Evolutionary conservation across 2,113 vertebrate species (phyloP), one percentile per base, ranked within the genome.

Genomic region (Crypturellus undulatus): DNA sequence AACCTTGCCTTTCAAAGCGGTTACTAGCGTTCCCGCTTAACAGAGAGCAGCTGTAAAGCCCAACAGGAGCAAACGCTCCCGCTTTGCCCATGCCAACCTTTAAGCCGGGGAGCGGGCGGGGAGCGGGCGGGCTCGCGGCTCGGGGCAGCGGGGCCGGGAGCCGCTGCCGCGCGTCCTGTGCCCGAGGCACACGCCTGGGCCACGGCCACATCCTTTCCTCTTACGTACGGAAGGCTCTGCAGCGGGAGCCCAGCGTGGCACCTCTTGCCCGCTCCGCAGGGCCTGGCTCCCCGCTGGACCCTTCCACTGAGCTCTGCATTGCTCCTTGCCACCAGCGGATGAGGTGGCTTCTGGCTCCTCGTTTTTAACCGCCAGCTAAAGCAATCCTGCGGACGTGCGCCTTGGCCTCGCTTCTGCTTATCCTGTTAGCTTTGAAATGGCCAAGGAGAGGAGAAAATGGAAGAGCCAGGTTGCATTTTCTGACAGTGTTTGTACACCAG

Each of bases 251-350:
- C 45, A 3, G 28, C 36, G 16, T 58, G 34, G 3, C 26, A 84
- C 0, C 8, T 42, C 58, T 0, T 0, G 21, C 60, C 10, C 1
- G 2, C 80, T 58, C 58, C 17, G 12, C 3, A 11, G 0, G 2
- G 45, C 75, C 9, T 3, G 20, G 59, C 63, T 47, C 72, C 63
- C 49, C 85, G 73, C 84, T 43, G 70, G 72, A 69, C 30, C 3
- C 0, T 30, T 34, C 34, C 24, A 22, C 64, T 15, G 7, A 62
- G 9, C 52, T 67, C 49, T 20, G 75, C 2, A 1, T 30, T 73
- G 79, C 63, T 51, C 21, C 72, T 91, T 45, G 28, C 77, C 75
- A 60, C 80, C 59, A 79, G 59, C 67, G 63, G 59, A 63, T 62
- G 14, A 47, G 3, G 40, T 2, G 59, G 18, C 67, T 83, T 65